Conservation (phyloP, 1,140 invertebrate species). For the Pteromalus puparum region DNA sequence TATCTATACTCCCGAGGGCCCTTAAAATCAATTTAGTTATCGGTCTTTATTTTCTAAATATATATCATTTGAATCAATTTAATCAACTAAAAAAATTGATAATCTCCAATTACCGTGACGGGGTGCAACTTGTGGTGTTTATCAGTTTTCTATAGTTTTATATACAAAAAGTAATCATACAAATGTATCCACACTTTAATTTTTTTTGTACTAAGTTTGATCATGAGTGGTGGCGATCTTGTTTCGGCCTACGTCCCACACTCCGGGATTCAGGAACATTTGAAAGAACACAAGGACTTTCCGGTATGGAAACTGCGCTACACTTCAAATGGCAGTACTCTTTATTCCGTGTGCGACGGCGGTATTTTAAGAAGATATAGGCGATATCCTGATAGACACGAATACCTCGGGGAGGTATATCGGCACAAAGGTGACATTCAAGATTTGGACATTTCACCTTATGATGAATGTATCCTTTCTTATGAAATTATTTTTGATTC, state of each 20-base stretch:
- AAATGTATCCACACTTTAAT: neutral
- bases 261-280: constrained; percentile 71
- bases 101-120: too few relatives aligned
- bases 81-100: too few relatives aligned
- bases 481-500: neutral
- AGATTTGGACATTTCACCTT: constrained; percentile 77
- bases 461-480: constrained; percentile 78
- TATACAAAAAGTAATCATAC: too few relatives aligned
- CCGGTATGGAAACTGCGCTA: constrained; percentile 75
- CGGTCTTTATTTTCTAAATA: too few relatives aligned
- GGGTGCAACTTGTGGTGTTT: too few relatives aligned
- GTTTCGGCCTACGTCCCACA: constrained; percentile 75
- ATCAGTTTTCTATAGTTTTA: too few relatives aligned
- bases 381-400: constrained; percentile 74
- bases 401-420: constrained; percentile 75
- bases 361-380: constrained; percentile 73
- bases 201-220: constrained; percentile 64
- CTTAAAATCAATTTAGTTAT: too few relatives aligned
- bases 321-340: constrained; percentile 74
- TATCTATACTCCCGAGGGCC: too few relatives aligned
- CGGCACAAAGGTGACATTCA: constrained; percentile 75
- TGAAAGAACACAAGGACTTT: constrained; percentile 71
- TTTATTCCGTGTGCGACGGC: constrained; percentile 75
- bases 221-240: constrained; percentile 75
- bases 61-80: too few relatives aligned